Base-by-base conservation (phyloP, 2,797 vertebrate species). In the Alfaro cultratus region DNA sequence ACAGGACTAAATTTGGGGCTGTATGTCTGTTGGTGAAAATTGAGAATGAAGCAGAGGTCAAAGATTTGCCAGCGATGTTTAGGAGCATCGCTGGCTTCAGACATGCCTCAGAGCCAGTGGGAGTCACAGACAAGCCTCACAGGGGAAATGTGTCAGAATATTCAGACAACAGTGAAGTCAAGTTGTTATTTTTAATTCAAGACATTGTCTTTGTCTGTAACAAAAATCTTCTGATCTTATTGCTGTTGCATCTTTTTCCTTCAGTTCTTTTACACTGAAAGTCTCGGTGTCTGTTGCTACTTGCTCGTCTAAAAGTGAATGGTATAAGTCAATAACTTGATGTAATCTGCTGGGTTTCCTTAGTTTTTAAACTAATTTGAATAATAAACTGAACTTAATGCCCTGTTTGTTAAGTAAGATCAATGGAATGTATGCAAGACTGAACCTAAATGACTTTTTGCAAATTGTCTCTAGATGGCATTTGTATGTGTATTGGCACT, bases 1-100 rank as follows among this genome's bases (percentile, higher is more conserved):
- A 80, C 13, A 29, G 75, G 68, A 39, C 76, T 1, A 41, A 86
- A 88, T 8, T 71, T 75, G 71, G 62, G 18, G 46, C 36, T 78
- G 13, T 10, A 0, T 49, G 21, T 57, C 29, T 26, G 1, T 73
- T 39, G 45, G n/a, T 77, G 45, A 15, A n/a, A 62, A 74, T 39
- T 16, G 29, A 39, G 26, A 55, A 71, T 23, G 31, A 41, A 70
- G 39, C 11, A 70, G 21, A 70, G 67, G 39, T 70, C 21, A 70
- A 34, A 62, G 57, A 10, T 18, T 11, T 34, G 34, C 34, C 34
- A 34, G 34, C 34, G 41, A 15, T 71, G n/a, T 78, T 71, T 55
- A 70, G 67, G 49, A 73, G 51, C 29, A 15, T 36, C 13, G 23
- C 5, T 31, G 76, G 49, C 5, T 39, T 78, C 39, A 57, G 23